Percentiles rank a stretch among this genome's conserved stretches.
Conservation (phyloP, 2,797 vertebrate genomes). For the Todus mexicanus region DNA sequence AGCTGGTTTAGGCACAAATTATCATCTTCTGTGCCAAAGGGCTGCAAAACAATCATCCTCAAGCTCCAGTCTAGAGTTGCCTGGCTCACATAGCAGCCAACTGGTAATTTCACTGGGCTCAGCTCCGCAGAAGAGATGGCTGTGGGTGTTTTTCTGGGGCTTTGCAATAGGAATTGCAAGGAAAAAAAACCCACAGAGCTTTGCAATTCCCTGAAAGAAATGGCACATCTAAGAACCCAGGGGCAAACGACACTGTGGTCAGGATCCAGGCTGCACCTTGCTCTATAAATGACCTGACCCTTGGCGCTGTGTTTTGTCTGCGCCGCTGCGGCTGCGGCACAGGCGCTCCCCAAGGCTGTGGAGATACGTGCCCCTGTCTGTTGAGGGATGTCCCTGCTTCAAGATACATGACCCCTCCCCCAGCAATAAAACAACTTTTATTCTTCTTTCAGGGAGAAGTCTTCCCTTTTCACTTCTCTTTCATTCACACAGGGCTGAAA, state of each 20-base stretch:
- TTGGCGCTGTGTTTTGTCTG: neutral
- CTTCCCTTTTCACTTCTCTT: neutral
- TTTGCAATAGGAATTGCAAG: neutral
- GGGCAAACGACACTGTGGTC: fast-evolving
- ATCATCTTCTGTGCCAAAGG: neutral
- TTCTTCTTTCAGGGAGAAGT: neutral
- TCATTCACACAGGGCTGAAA: neutral
- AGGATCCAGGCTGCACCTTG: neutral
- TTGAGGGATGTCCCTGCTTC: neutral
- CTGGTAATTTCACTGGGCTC: neutral
- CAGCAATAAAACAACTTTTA: neutral
- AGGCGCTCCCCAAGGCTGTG: fast-evolving
- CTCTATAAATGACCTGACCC: neutral
- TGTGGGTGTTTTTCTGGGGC: neutral
- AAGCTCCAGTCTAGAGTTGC: neutral
- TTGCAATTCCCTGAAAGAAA: neutral
- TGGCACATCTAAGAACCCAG: neutral
- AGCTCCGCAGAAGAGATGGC: neutral
- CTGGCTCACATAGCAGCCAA: neutral
- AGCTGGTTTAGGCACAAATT: neutral
- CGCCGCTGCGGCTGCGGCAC: fast-evolving
- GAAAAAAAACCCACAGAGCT: neutral
- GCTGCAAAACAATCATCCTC: neutral
- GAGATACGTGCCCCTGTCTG: fast-evolving
- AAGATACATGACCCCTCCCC: neutral